Evolutionary conservation across 2,888 invertebrate species (phyloP).

Genomic region (Parochlus steinenii): DNA sequence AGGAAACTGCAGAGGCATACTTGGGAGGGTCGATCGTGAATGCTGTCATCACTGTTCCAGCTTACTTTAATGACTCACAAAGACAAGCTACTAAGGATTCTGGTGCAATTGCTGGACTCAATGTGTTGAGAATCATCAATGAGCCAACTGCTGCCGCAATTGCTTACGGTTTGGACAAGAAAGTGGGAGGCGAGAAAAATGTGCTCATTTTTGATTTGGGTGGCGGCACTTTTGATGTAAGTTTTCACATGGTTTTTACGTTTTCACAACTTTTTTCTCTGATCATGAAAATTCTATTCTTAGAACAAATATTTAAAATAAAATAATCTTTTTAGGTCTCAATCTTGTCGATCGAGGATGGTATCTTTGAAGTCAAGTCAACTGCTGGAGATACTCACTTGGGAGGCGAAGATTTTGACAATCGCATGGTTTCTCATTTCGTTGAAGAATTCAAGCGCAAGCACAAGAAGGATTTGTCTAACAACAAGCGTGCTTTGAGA

Average conservation of each 20-base stretch:
- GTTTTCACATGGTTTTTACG: no score
- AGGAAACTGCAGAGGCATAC: constrained; percentile 59
- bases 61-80: constrained; percentile 70
- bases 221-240: constrained; percentile 87
- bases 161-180: constrained; percentile 68
- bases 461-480: constrained; percentile 69
- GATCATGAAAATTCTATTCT: no score
- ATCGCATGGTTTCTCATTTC: constrained; percentile 77
- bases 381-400: constrained; percentile 83
- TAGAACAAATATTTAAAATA: no score
- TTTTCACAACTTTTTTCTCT: no score
- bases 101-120: constrained; percentile 67
- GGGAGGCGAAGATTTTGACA: constrained; percentile 83
- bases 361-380: no score
- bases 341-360: constrained; percentile 73
- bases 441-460: constrained; percentile 80
- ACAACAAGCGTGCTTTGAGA: constrained; percentile 73
- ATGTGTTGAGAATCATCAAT: constrained; percentile 77
- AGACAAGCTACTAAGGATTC: constrained; percentile 82
- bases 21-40: constrained; percentile 54
- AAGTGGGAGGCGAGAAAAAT: constrained; percentile 54
- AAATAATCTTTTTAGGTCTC: no score
- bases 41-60: constrained; percentile 71
- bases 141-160: constrained; percentile 81
- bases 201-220: constrained; percentile 61